A percentile compares a stretch with the other conserved stretches of the same genome.
Evolutionary conservation across 2,113 vertebrate species (phyloP).

Genomic region (Falcunculus frontatus): DNA sequence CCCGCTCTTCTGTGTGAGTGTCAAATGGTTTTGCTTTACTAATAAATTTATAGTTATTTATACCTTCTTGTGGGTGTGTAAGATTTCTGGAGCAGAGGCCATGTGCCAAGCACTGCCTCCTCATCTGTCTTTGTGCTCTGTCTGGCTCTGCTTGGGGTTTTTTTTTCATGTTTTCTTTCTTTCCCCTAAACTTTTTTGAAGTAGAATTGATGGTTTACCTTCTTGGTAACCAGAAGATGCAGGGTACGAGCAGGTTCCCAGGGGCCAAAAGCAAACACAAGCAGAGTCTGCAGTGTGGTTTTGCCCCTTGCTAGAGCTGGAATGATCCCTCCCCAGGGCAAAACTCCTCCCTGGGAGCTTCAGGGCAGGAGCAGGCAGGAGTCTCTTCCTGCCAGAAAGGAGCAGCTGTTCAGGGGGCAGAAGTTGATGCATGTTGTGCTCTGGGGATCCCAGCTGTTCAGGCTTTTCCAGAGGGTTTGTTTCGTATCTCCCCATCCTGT

Average conservation of each 20-base stretch:
- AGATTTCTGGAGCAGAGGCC: not conserved
- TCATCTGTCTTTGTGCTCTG: not conserved
- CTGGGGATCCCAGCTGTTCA: not conserved
- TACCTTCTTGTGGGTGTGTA: slow-evolving; percentile 21
- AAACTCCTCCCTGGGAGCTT: not conserved
- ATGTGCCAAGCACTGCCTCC: not conserved
- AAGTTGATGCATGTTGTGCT: not conserved
- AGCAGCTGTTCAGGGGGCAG: not conserved
- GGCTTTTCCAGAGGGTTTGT: not conserved
- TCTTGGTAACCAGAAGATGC: not conserved
- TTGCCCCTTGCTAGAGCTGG: not conserved
- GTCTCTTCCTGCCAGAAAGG: not conserved
- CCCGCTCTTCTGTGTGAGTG: slow-evolving; percentile 53
- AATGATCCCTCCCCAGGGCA: not conserved
- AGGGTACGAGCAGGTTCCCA: fast-evolving
- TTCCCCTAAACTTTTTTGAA: not conserved
- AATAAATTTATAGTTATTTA: slow-evolving; percentile 70
- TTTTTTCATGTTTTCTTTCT: not conserved
- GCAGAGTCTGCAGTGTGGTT: not conserved
- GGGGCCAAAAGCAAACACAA: not conserved
- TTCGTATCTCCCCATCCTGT: not conserved
- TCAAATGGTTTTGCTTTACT: slow-evolving; percentile 63
- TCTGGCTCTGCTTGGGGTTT: not conserved
- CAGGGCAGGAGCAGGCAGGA: not conserved
- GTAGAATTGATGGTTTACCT: not conserved